phyloP scores from a whole-genome alignment of 2,797 vertebrate genomes.

The Petrocephalus schoutedeni region DNA sequence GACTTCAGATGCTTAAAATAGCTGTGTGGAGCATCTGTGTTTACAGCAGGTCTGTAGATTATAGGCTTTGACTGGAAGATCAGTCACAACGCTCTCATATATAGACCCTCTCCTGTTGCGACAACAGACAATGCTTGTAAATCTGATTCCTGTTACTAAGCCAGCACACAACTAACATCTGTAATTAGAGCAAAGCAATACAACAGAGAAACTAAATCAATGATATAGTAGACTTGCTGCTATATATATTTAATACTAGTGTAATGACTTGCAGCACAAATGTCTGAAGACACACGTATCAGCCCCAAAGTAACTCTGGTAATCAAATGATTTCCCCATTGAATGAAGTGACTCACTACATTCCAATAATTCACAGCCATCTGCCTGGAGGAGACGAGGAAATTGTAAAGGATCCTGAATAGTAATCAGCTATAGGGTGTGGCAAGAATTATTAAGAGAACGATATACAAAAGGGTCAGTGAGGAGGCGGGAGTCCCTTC shows the following conservation, averaged over 20 bases:
- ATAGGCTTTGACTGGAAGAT: not conserved
- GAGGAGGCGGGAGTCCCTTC: not conserved
- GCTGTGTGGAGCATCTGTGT: not conserved
- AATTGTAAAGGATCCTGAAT: not conserved
- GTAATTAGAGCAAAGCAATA: not conserved
- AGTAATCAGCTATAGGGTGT: not conserved
- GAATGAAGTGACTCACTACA: not conserved
- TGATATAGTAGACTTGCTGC: not conserved
- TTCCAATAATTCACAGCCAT: not conserved
- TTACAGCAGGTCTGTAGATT: not conserved
- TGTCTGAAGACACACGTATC: not conserved
- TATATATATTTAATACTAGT: not conserved
- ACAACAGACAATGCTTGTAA: not conserved
- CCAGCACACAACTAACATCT: not conserved
- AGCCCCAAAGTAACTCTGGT: not conserved
- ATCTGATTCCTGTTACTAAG: not conserved
- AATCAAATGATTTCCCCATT: not conserved
- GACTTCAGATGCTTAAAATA: not conserved
- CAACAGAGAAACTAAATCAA: not conserved
- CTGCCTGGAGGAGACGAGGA: not conserved
- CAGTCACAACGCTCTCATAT: not conserved
- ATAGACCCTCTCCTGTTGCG: not conserved
- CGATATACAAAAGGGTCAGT: not conserved
- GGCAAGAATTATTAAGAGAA: not conserved
- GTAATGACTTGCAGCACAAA: not conserved